These are phyloP conservation scores for Scaeva pyrastri DNA, from an alignment of 2,888 invertebrate species.

Conservation along the genomic window DNA sequence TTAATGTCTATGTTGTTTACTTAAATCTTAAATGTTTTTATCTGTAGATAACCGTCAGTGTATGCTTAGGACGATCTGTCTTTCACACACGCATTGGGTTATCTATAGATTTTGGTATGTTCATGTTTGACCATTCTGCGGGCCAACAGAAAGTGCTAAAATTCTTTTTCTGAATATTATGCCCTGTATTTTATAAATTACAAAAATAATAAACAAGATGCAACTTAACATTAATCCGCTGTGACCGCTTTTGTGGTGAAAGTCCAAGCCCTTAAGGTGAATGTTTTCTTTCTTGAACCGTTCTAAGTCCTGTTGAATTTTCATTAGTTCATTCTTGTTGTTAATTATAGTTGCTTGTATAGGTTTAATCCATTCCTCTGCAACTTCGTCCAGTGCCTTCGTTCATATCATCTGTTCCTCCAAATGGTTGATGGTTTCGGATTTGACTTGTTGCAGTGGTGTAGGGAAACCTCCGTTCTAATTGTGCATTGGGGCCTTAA, in stretches of 20 bases:
- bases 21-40: no score
- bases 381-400: constrained; percentile 12
- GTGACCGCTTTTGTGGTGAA: constrained; percentile 7
- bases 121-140: constrained; percentile 4
- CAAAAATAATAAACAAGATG: constrained; percentile 3
- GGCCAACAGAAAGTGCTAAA: constrained; percentile 13
- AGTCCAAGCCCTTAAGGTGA: constrained; percentile 10
- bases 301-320: constrained; percentile 10
- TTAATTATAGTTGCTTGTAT: constrained; percentile 4
- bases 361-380: constrained; percentile 1
- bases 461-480: no score
- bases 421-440: no score
- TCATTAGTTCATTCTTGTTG: background rate
- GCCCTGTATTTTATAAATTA: background rate
- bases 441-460: no score
- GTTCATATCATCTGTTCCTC: background rate
- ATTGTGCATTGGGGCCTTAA: no score
- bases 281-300: no score
- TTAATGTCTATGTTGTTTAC: no score
- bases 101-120: no score
- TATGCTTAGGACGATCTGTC: no score
- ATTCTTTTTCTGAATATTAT: background rate
- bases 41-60: no score
- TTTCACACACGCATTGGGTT: no score
- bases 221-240: constrained; percentile 11